These are phyloP conservation scores for Drosophila imparisetae DNA, from an alignment of 2,888 invertebrate species.

Conservation along the genomic window DNA sequence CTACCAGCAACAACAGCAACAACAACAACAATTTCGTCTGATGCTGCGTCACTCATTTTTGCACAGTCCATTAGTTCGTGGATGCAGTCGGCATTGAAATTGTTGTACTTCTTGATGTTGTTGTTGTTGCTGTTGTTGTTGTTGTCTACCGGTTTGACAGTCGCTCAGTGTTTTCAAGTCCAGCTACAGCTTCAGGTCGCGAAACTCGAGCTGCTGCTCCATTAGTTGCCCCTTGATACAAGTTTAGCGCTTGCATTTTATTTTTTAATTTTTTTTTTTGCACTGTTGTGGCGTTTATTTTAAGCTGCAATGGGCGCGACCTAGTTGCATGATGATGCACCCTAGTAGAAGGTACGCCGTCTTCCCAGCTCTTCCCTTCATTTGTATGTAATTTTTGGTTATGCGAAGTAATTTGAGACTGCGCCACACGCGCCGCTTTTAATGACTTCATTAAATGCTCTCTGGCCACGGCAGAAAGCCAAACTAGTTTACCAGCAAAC, in stretches of 20 bases:
- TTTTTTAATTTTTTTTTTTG: conserved; percentile 10
- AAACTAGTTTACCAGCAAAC: conserved; percentile 40
- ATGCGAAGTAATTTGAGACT: conserved; percentile 82
- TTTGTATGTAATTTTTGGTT: conserved; percentile 81
- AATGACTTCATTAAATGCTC: conserved; percentile 83
- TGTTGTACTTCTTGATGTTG: conserved; percentile 48
- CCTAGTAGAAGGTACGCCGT: conserved; percentile 4
- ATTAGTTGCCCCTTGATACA: conserved; percentile 58
- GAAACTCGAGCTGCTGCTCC: conserved; percentile 45
- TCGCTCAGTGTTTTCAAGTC: conserved; percentile 53
- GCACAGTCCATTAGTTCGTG: conserved; percentile 79
- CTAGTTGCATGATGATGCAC: conserved; percentile 38
- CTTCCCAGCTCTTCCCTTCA: conserved; percentile 29
- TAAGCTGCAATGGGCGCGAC: conserved; percentile 48
- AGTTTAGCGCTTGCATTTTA: conserved; percentile 36
- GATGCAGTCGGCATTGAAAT: conserved; percentile 73
- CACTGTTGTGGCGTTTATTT: conserved; percentile 54
- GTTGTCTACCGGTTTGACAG: conserved; percentile 73
- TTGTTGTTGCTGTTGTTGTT: conserved; percentile 30
- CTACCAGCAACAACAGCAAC: not conserved
- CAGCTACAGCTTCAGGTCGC: conserved; percentile 36
- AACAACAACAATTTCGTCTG: conserved; percentile 30
- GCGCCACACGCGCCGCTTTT: conserved; percentile 84
- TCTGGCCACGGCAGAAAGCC: conserved; percentile 10
- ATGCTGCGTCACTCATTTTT: conserved; percentile 78